Evolutionary conservation across 2,113 vertebrate genomes (phyloP).

Genomic region (Myrmecophaga tridactyla): DNA sequence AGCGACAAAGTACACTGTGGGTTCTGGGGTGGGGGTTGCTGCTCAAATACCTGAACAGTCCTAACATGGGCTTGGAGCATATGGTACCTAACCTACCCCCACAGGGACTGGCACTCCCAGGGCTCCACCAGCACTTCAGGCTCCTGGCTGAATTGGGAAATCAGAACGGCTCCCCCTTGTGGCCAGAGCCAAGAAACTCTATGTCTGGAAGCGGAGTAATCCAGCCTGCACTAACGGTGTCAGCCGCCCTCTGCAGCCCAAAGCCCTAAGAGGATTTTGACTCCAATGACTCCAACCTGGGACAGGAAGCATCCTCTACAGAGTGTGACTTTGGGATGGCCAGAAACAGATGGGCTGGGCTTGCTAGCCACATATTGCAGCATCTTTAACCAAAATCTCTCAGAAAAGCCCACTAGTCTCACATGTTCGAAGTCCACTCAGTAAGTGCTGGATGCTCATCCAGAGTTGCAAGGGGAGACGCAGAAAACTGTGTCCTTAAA

Average conservation of each 20-base stretch:
- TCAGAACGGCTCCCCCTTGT: not conserved
- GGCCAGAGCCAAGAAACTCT: constrained; percentile 14
- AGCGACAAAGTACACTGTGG: not conserved
- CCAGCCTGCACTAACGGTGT: constrained; percentile 27
- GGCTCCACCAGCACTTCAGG: not conserved
- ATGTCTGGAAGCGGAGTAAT: not conserved
- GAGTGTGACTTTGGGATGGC: not conserved
- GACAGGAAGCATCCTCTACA: constrained; percentile 24
- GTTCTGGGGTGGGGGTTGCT: not conserved
- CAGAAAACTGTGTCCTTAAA: not conserved
- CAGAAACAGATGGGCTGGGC: not conserved
- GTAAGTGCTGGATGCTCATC: not conserved
- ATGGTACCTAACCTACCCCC: constrained; percentile 19
- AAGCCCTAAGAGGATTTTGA: not conserved
- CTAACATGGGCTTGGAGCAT: constrained; percentile 40
- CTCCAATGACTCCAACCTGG: constrained; percentile 13
- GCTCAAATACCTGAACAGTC: constrained; percentile 51
- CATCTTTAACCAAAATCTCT: not conserved
- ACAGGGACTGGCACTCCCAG: not conserved
- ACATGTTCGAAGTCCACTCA: not conserved
- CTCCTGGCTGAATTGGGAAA: constrained; percentile 23
- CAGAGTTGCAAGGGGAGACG: not conserved
- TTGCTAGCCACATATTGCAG: not conserved
- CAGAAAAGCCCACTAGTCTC: not conserved
- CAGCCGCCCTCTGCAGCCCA: not conserved